Conservation (phyloP, 2,113 vertebrate genomes). For the Ochotona princeps region DNA sequence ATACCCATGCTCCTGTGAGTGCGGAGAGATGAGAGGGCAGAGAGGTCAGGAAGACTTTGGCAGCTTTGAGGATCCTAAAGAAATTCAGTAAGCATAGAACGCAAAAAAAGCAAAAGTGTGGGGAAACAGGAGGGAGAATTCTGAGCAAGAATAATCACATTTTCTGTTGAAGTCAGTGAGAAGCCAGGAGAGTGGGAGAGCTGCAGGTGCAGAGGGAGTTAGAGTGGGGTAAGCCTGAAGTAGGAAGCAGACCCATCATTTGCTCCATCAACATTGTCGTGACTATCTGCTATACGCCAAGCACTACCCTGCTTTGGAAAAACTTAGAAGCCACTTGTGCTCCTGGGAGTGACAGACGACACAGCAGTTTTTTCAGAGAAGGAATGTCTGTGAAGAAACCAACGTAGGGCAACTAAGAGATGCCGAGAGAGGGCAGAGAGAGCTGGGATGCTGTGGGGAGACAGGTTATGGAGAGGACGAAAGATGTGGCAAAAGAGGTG, state of each 20-base stretch:
- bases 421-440: background rate
- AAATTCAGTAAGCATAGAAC: background rate
- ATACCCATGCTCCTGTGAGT: background rate
- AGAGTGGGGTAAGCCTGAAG: background rate
- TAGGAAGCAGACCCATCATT: background rate
- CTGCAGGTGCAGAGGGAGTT: background rate
- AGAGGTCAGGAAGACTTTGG: background rate
- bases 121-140: background rate
- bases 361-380: background rate
- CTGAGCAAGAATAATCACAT: background rate
- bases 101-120: background rate
- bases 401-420: background rate
- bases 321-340: background rate
- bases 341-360: background rate
- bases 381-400: background rate
- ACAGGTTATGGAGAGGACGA: background rate
- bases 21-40: background rate
- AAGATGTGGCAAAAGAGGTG: background rate
- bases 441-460: background rate
- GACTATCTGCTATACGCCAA: background rate
- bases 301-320: background rate
- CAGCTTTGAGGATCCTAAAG: background rate
- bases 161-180: background rate
- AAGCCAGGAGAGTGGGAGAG: background rate
- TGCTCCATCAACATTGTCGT: background rate